Evolutionary conservation across 2,113 vertebrate species (phyloP).

Genomic region (Poecilia latipinna): DNA sequence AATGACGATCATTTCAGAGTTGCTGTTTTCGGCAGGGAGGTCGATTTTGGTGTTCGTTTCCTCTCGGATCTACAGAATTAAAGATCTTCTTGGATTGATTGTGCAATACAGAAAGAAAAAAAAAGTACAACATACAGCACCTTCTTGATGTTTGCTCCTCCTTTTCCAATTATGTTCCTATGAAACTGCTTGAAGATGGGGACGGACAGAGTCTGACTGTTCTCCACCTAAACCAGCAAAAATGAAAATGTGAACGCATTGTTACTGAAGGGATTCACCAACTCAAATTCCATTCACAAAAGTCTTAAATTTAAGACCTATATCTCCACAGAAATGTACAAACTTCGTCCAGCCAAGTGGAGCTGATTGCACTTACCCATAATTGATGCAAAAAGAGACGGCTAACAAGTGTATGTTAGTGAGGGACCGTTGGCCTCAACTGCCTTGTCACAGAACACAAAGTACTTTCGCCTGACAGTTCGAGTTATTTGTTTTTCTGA

Average conservation of each 20-base stretch:
- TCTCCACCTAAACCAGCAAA: slow-evolving; percentile 86
- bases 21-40: slow-evolving; percentile 97
- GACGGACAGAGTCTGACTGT: slow-evolving; percentile 94
- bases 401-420: no score
- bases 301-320: no score
- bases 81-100: background rate
- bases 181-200: slow-evolving; percentile 99
- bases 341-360: no score
- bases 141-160: slow-evolving; percentile 99
- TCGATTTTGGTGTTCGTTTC: slow-evolving; percentile 99
- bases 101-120: background rate
- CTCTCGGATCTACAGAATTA: slow-evolving; percentile 89
- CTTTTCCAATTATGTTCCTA: slow-evolving; percentile 99
- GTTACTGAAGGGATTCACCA: no score
- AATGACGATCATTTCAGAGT: slow-evolving; percentile 98
- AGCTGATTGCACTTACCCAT: no score
- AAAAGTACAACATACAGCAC: slow-evolving; percentile 59
- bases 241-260: slow-evolving; percentile 7
- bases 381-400: no score
- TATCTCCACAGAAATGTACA: no score
- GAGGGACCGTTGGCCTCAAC: no score
- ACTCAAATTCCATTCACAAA: no score
- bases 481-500: no score
- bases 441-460: no score
- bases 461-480: no score